phyloP scores from a whole-genome alignment of 2,888 invertebrate genomes.

The Lacanobia oleracea region DNA sequence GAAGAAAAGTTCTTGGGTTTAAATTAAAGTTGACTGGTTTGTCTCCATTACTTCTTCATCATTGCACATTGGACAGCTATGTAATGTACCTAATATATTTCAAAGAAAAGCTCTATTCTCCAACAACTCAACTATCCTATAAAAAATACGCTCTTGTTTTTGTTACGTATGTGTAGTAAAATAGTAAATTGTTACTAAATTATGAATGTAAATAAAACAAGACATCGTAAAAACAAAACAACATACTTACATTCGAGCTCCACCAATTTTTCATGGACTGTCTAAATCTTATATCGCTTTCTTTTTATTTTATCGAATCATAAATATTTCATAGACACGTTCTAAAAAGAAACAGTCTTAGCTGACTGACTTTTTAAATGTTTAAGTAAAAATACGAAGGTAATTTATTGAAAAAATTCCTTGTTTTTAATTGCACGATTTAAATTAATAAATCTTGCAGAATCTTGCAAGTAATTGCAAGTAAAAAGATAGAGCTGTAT shows the following conservation, averaged over 20 bases:
- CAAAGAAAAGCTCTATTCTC: no score
- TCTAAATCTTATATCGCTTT: constrained; percentile 38
- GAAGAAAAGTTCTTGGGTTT: background rate
- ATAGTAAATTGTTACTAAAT: constrained; percentile 21
- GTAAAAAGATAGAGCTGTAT: constrained; percentile 27
- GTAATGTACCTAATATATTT: no score
- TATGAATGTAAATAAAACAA: background rate
- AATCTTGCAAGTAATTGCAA: constrained; percentile 23
- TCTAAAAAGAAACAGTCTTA: constrained; percentile 14
- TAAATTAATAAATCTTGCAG: constrained; percentile 35
- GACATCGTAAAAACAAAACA: constrained; percentile 33
- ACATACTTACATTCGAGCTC: constrained; percentile 1
- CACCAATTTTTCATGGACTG: constrained; percentile 46
- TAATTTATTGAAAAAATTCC: constrained; percentile 11
- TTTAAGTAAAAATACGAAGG: background rate
- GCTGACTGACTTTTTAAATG: constrained; percentile 20
- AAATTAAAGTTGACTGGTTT: no score
- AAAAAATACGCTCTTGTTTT: no score
- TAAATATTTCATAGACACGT: constrained; percentile 32
- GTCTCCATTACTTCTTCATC: no score
- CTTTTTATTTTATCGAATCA: constrained; percentile 20
- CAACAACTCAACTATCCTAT: no score
- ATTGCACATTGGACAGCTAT: no score
- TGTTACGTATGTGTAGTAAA: no score
- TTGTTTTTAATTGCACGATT: constrained; percentile 1